Evolutionary conservation across 35 echinoderm and acorn worm species (phyloP).

Genomic region (Eucidaris tribuloides): DNA sequence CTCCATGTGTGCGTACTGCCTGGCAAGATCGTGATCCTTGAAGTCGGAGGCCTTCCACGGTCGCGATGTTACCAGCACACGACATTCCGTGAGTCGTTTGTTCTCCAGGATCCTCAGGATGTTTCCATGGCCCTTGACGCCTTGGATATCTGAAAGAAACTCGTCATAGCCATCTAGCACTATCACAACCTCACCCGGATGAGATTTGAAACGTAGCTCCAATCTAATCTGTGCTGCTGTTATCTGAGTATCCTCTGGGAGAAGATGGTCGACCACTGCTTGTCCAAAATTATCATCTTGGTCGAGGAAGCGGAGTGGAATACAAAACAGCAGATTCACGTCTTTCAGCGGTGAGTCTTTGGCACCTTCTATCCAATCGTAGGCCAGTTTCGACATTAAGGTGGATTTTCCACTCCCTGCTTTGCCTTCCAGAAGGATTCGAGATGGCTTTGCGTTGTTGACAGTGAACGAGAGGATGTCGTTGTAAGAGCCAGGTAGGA

Average conservation of each 20-base stretch:
- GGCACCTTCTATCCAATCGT: constrained; percentile 23
- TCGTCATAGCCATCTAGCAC: constrained; percentile 62
- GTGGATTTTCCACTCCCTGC: constrained; percentile 56
- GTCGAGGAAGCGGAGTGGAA: constrained; percentile 28
- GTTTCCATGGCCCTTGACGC: constrained; percentile 31
- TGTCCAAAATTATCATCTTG: constrained; percentile 28
- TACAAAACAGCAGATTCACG: constrained; percentile 6
- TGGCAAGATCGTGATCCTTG: constrained; percentile 11
- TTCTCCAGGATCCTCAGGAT: constrained; percentile 38
- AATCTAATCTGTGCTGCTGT: neutral
- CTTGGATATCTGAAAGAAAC: constrained; percentile 13
- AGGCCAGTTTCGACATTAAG: constrained; percentile 38
- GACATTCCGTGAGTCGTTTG: constrained; percentile 24
- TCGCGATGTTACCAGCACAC: constrained; percentile 28
- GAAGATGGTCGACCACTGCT: constrained; percentile 38
- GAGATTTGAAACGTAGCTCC: neutral
- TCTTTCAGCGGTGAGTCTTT: constrained; percentile 19
- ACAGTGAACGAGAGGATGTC: neutral
- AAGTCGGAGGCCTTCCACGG: constrained; percentile 27
- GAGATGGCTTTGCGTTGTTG: neutral
- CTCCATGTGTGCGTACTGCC: constrained; percentile 24
- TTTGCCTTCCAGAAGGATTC: constrained; percentile 40
- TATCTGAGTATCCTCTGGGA: constrained; percentile 25
- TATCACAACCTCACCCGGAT: constrained; percentile 38
- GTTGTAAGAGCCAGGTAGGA: constrained; percentile 24